phyloP scores from a whole-genome alignment of 2,797 vertebrate species.

The Poecilia picta region DNA sequence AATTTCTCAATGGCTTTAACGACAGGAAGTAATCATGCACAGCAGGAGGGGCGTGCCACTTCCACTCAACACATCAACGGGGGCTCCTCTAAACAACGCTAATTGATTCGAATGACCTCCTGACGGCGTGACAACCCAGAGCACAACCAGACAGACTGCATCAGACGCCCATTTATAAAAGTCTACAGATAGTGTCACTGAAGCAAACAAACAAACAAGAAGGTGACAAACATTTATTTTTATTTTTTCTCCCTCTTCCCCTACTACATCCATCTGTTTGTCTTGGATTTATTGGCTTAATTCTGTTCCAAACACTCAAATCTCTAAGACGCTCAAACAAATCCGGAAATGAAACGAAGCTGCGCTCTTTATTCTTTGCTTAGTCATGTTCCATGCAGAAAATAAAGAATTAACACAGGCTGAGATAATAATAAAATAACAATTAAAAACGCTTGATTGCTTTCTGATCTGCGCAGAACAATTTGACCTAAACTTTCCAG shows the following conservation, averaged over 20 bases:
- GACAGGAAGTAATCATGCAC: slow-evolving; percentile 49
- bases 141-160: slow-evolving; percentile 23
- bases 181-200: slow-evolving; percentile 29
- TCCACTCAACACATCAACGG: slow-evolving; percentile 44
- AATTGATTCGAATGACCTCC: slow-evolving; percentile 61
- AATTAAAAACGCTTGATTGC: slow-evolving; percentile 41
- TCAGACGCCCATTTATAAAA: slow-evolving; percentile 40
- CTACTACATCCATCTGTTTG: slow-evolving; percentile 2
- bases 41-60: slow-evolving; percentile 39
- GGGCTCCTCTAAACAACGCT: slow-evolving; percentile 35
- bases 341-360: not conserved
- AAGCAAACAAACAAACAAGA: slow-evolving; percentile 24
- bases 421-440: slow-evolving; percentile 25
- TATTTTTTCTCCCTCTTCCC: not conserved
- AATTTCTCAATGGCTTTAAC: slow-evolving; percentile 54
- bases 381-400: slow-evolving; percentile 29
- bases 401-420: slow-evolving; percentile 35
- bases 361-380: slow-evolving; percentile 21
- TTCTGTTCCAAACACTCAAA: slow-evolving; percentile 11
- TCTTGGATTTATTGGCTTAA: slow-evolving; percentile 9
- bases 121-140: slow-evolving; percentile 18
- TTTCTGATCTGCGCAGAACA: not conserved
- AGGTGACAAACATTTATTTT: not conserved
- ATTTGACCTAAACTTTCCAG: slow-evolving; percentile 26
- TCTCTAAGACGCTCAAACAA: slow-evolving; percentile 1